Conservation (phyloP, 2,797 vertebrate genomes). For the Sternarchorhynchus goeldii region DNA sequence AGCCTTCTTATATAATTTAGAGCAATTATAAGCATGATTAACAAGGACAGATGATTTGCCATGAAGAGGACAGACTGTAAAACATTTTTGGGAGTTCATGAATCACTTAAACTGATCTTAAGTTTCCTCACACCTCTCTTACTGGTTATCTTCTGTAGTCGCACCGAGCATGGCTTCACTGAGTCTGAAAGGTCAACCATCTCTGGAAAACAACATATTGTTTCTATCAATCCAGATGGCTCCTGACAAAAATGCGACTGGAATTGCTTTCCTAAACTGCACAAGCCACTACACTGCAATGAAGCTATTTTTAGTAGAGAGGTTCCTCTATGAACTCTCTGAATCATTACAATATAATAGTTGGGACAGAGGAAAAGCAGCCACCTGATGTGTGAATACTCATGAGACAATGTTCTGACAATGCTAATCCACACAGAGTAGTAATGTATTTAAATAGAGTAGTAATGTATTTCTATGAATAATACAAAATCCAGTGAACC, state of each 20-base stretch:
- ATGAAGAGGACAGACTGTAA: conserved; percentile 15
- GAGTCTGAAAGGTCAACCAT: conserved; percentile 50
- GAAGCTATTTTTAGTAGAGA: neutral
- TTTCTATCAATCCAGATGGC: conserved; percentile 50
- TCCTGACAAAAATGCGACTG: conserved; percentile 21
- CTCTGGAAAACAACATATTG: conserved; percentile 62
- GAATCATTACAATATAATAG: neutral
- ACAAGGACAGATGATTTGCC: conserved; percentile 29
- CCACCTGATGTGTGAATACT: neutral
- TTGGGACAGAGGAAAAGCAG: neutral
- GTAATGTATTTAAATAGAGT: too few relatives aligned
- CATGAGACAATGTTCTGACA: too few relatives aligned
- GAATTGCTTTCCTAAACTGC: conserved; percentile 35
- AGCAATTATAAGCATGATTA: conserved; percentile 2
- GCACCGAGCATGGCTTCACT: conserved; percentile 73
- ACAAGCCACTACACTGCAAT: conserved; percentile 21
- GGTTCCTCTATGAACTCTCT: neutral
- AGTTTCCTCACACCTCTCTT: conserved; percentile 61
- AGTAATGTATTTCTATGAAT: too few relatives aligned
- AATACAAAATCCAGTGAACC: too few relatives aligned
- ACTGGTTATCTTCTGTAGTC: conserved; percentile 71
- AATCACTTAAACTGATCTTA: conserved; percentile 47
- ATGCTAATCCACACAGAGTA: too few relatives aligned
- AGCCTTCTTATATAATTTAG: conserved; percentile 9
- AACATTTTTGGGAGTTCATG: conserved; percentile 44